Evolutionary conservation across 1,140 invertebrate genomes (phyloP).

Genomic region (Ceratosolen fusciceps): DNA sequence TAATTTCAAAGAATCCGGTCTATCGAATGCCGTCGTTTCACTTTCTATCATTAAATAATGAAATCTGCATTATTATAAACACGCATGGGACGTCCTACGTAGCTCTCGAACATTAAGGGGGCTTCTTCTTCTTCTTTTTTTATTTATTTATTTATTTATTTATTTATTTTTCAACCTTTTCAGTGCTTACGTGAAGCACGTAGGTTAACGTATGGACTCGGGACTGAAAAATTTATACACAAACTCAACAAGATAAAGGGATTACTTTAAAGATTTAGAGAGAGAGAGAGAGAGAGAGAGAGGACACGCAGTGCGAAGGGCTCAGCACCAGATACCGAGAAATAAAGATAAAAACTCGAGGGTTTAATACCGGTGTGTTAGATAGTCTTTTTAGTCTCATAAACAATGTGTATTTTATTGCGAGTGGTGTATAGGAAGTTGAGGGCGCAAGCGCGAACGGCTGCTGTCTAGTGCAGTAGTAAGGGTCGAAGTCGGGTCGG

Average conservation of each 20-base stretch:
- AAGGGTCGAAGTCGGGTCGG: conserved; percentile 7
- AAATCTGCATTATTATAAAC: too few species aligned
- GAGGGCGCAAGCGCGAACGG: background rate
- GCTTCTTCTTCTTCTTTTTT: too few species aligned
- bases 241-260: background rate
- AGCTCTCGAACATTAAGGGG: too few species aligned
- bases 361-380: background rate
- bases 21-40: too few species aligned
- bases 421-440: conserved; percentile 19
- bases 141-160: too few species aligned
- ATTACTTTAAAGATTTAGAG: background rate
- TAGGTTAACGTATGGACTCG: background rate
- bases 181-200: background rate
- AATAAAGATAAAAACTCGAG: background rate
- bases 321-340: background rate
- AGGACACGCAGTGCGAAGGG: background rate
- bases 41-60: too few species aligned
- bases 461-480: background rate
- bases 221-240: background rate
- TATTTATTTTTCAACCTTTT: background rate
- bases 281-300: too few species aligned
- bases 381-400: background rate
- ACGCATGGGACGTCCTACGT: too few species aligned
- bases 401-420: conserved; percentile 35
- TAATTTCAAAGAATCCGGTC: too few species aligned